phyloP scores from a whole-genome alignment of 1,140 invertebrate genomes.

The Drosophila bifasciata region DNA sequence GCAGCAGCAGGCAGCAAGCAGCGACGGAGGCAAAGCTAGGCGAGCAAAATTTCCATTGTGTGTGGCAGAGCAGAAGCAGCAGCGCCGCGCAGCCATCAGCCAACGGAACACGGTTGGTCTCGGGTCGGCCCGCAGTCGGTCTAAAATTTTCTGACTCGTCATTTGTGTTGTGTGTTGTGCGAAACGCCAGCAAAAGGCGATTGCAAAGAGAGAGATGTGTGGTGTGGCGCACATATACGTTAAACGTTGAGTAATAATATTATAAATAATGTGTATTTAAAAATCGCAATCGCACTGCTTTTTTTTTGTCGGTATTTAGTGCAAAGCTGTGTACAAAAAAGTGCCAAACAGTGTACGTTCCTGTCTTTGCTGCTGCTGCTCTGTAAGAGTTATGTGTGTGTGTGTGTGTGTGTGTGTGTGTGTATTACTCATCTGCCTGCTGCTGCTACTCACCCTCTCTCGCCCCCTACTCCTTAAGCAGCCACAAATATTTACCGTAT shows the following conservation, averaged over 20 bases:
- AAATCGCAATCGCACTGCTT: conserved; percentile 26
- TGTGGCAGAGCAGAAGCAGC: conserved; percentile 65
- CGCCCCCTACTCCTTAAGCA: too few relatives aligned
- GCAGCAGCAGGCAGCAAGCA: conserved; percentile 37
- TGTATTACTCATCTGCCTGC: too few relatives aligned
- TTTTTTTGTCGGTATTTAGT: conserved; percentile 20
- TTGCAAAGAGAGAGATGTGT: too few relatives aligned
- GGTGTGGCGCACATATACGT: conserved; percentile 18
- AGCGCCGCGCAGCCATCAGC: conserved; percentile 28
- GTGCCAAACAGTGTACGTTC: too few relatives aligned
- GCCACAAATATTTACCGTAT: too few relatives aligned
- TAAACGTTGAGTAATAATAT: conserved; percentile 71
- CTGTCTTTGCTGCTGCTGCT: too few relatives aligned
- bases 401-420: too few relatives aligned
- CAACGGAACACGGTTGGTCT: conserved; percentile 19
- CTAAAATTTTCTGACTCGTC: conserved; percentile 81
- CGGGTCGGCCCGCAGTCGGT: conserved; percentile 65
- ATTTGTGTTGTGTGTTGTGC: conserved; percentile 69
- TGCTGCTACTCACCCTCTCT: too few relatives aligned
- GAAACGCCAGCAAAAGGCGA: conserved; percentile 47
- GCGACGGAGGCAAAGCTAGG: conserved; percentile 74
- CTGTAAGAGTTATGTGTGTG: too few relatives aligned
- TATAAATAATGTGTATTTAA: conserved; percentile 59
- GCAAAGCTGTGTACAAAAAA: too few relatives aligned
- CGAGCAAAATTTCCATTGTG: conserved; percentile 84